A percentile compares a stretch with the other conserved stretches of the same genome.
Evolutionary conservation across 2,797 vertebrate species (phyloP).

Genomic region (Lateolabrax maculatus): DNA sequence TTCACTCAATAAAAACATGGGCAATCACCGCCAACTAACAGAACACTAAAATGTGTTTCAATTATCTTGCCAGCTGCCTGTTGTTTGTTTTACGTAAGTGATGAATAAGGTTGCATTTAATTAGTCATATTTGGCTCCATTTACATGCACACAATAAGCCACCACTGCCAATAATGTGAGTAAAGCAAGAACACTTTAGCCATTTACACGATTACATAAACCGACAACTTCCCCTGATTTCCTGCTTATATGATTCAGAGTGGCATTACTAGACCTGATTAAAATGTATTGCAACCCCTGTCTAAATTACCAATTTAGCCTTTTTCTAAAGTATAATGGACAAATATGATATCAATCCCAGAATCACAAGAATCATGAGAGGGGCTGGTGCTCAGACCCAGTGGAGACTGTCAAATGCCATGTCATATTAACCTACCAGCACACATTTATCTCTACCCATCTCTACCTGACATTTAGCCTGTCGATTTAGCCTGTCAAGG

Average conservation of each 20-base stretch:
- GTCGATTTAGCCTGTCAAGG: constrained; percentile 12
- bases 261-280: constrained; percentile 18
- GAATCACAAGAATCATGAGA: constrained; percentile 8
- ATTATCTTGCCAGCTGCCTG: constrained; percentile 53
- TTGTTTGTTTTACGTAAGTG: constrained; percentile 59
- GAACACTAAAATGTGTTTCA: constrained; percentile 40
- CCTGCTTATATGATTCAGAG: constrained; percentile 38
- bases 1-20: constrained; percentile 35
- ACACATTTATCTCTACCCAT: constrained; percentile 7
- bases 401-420: not conserved
- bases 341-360: constrained; percentile 11
- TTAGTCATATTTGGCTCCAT: constrained; percentile 54
- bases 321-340: constrained; percentile 23
- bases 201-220: constrained; percentile 43
- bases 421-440: constrained; percentile 12
- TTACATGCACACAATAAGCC: constrained; percentile 37
- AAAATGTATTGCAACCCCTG: not conserved
- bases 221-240: constrained; percentile 31
- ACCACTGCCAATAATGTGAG: constrained; percentile 29
- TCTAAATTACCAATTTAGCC: not conserved
- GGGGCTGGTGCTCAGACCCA: not conserved
- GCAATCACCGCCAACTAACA: constrained; percentile 24
- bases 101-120: constrained; percentile 59
- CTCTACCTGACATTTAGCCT: constrained; percentile 22
- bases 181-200: constrained; percentile 43